Conservation (phyloP, 2,113 vertebrate species). For the Ancistrus triradiatus region DNA sequence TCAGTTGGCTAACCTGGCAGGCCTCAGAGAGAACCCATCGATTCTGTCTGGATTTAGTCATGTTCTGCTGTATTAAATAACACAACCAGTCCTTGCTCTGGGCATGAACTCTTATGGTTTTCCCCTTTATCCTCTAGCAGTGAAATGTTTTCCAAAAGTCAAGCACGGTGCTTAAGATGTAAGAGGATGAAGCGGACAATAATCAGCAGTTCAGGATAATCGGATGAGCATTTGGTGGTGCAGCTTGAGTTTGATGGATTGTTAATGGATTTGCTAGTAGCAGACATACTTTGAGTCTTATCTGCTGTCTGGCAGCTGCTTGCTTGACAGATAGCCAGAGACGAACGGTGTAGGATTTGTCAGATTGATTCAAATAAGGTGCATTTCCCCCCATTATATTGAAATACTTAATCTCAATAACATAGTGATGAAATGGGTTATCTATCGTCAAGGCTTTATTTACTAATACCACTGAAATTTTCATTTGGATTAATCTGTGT, state of each 20-base stretch:
- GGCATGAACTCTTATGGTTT: background rate
- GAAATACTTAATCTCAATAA: no score
- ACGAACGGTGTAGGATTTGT: background rate
- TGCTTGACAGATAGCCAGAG: background rate
- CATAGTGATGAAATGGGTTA: no score
- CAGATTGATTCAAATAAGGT: background rate
- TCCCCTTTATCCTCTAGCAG: background rate
- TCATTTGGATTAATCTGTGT: no score
- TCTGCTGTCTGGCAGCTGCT: background rate
- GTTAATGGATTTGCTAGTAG: background rate
- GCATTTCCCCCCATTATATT: background rate
- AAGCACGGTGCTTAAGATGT: background rate
- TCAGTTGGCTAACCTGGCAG: conserved; percentile 4
- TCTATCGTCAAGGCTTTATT: no score
- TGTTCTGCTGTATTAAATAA: background rate
- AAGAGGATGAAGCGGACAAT: background rate
- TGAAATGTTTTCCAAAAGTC: background rate
- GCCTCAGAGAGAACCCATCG: background rate
- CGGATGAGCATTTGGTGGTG: background rate
- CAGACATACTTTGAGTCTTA: conserved; percentile 1
- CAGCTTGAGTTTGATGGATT: conserved; percentile 23
- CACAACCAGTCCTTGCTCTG: background rate
- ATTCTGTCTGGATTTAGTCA: background rate
- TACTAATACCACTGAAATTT: background rate
- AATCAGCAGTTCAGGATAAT: background rate